Evolutionary conservation across 1,140 invertebrate species (phyloP).

Genomic region (Bombus ignitus): DNA sequence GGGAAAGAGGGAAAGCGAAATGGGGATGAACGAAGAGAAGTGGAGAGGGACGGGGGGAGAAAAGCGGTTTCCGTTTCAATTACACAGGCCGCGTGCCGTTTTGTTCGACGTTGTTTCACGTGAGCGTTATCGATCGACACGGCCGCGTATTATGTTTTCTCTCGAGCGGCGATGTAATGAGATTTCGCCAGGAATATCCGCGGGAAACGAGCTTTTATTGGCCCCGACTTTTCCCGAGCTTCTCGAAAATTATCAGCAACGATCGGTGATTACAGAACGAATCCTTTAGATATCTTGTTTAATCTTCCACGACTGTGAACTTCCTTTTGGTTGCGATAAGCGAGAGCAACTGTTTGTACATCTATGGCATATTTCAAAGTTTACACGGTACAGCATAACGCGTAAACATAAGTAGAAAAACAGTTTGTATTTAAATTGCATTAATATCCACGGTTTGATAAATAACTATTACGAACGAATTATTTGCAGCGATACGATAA

Average conservation of each 20-base stretch:
- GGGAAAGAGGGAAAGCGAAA: neutral
- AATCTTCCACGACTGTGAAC: too few species aligned
- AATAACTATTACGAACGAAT: too few species aligned
- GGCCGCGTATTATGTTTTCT: conserved; percentile 22
- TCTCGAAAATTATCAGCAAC: neutral
- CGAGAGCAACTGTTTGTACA: too few species aligned
- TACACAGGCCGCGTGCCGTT: conserved; percentile 31
- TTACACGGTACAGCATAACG: too few species aligned
- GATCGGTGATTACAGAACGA: neutral
- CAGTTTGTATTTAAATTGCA: too few species aligned
- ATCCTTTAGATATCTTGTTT: too few species aligned
- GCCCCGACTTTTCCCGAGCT: neutral
- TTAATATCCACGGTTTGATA: too few species aligned
- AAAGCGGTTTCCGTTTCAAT: conserved; percentile 45
- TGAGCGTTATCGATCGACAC: conserved; percentile 31
- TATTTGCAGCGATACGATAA: too few species aligned
- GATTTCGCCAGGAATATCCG: conserved; percentile 8
- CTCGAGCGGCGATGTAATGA: neutral
- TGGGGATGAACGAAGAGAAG: neutral
- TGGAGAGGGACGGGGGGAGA: neutral
- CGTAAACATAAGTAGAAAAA: too few species aligned
- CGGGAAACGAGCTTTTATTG: conserved; percentile 22
- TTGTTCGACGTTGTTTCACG: conserved; percentile 12
- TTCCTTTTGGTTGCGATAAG: too few species aligned
- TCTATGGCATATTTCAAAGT: too few species aligned